These are phyloP conservation scores for Diabrotica virgifera DNA, from an alignment of 1,140 invertebrate species.

Conservation along the genomic window DNA sequence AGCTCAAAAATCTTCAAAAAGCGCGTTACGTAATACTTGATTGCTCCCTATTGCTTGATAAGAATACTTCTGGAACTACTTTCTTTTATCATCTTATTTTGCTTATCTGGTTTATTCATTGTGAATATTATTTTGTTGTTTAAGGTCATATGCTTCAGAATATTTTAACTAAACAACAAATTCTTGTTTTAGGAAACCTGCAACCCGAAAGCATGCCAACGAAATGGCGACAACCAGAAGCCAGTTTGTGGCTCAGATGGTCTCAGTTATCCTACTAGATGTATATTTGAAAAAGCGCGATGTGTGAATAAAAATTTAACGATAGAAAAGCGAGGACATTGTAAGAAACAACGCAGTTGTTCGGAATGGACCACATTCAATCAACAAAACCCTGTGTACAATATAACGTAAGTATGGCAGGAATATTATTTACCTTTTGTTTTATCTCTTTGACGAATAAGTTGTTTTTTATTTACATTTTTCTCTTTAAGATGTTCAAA, in stretches of 20 bases:
- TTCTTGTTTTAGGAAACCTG: constrained; percentile 32
- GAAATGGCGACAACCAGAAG: constrained; percentile 36
- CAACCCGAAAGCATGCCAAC: constrained; percentile 41
- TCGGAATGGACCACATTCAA: constrained; percentile 29
- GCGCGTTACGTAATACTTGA: too few species aligned
- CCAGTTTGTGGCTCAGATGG: constrained; percentile 80
- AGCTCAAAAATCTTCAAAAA: too few species aligned
- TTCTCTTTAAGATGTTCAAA: neutral
- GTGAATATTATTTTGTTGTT: too few species aligned
- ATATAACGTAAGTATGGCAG: constrained; percentile 9
- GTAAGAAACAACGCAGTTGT: constrained; percentile 49
- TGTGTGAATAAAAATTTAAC: constrained; percentile 65
- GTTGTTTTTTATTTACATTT: neutral
- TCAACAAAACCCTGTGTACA: constrained; percentile 5
- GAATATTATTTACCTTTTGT: too few species aligned
- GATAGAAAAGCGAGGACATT: constrained; percentile 68
- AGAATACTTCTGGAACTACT: too few species aligned
- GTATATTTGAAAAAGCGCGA: constrained; percentile 70
- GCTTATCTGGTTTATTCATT: too few species aligned
- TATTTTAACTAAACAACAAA: too few species aligned
- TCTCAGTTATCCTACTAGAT: constrained; percentile 72
- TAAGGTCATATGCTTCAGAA: too few species aligned
- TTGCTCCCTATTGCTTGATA: too few species aligned
- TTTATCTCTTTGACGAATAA: too few species aligned
- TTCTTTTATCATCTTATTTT: too few species aligned